These are phyloP conservation scores for Salmo trutta DNA, from an alignment of 2,797 vertebrate species.

Conservation along the genomic window DNA sequence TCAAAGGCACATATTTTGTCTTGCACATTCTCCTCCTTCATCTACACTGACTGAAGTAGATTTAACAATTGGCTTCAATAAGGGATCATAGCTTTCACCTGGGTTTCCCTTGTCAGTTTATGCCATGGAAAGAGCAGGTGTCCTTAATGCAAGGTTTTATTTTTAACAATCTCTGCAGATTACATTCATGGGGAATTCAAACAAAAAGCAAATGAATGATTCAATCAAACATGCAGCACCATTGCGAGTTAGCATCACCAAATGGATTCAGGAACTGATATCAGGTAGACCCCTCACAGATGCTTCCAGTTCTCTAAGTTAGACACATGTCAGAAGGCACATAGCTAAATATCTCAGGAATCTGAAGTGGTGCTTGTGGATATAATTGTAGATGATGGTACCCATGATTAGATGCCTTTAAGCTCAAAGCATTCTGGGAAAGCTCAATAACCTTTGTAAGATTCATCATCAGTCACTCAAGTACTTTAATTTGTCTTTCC, in stretches of 20 bases:
- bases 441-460: constrained; percentile 11
- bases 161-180: background rate
- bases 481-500: constrained; percentile 21
- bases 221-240: background rate
- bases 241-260: background rate
- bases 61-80: no score
- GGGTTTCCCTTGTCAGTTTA: background rate
- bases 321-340: no score
- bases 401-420: constrained; percentile 3
- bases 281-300: no score
- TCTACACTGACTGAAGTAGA: no score
- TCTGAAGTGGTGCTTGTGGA: background rate
- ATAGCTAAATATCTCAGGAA: background rate
- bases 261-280: no score
- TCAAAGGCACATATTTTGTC: no score
- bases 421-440: constrained; percentile 4
- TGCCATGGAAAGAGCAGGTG: background rate
- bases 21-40: no score
- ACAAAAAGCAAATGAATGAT: background rate
- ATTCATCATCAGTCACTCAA: constrained; percentile 3
- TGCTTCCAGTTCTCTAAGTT: no score
- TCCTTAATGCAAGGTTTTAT: background rate
- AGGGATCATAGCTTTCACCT: no score
- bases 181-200: background rate
- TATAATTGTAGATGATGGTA: background rate